Evolutionary conservation across 2,888 invertebrate species (phyloP), one percentile per base, ranked within the genome.

Genomic region (Acrocyrtus sp.): DNA sequence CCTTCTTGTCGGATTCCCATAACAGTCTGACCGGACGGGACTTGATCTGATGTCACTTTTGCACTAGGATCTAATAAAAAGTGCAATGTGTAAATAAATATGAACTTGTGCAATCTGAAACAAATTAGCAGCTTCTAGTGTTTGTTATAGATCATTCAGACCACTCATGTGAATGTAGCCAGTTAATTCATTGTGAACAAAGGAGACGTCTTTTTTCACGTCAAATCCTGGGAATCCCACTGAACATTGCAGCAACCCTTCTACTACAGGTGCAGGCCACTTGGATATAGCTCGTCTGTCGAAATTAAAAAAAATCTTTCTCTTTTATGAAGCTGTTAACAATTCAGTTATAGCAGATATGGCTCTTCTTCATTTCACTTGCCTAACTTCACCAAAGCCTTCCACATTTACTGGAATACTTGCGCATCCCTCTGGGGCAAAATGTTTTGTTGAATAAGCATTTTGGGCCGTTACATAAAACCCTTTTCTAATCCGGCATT

Each of bases 341-440:
- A 51, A 10, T 10, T 39, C 15, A 12, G 39, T 12, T 6, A 39
- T 6, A 6, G 8, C 8, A 39, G 39, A 12, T 6, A 10, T 39
- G 8, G n/a, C n/a, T n/a, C n/a, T n/a, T n/a, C n/a, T n/a, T n/a
- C n/a, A n/a, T n/a, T n/a, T n/a, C 26, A 51, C 15, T 48, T 45
- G 68, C 73, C 73, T 34, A 8, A 65, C 24, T 24, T 74, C 74
- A 1, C 74, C 74, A 41, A 27, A 74, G 17, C 75, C 75, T 2
- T 75, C 75, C 47, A 75, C 70, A 53, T 75, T 75, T 1, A 75
- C 70, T 15, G 75, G 75, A 62, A 75, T 70, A 27, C 75, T 75
- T 8, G 75, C 47, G 34, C 75, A 75, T 17, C 75, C 75, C 47
- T 62, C 66, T 15, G 75, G 75, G 29, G 75, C 75, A 62, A 75